Base-by-base conservation (phyloP, 2,113 vertebrate genomes). In the Antidorcas marsupialis region DNA sequence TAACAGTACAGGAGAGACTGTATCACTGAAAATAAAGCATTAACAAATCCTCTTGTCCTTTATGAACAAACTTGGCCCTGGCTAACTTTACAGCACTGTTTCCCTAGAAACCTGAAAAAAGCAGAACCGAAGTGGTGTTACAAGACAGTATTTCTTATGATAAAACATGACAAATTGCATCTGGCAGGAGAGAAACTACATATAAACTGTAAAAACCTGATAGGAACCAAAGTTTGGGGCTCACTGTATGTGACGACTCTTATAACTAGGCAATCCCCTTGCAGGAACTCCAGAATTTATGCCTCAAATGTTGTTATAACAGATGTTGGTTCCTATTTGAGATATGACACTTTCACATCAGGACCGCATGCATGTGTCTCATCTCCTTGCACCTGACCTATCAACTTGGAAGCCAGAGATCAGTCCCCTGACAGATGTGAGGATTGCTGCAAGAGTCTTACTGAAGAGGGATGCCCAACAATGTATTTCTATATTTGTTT, bases 41-140 rank as follows among this genome's bases (percentile, higher is more conserved):
- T 64, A 88, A 78, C 60, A 87, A 89, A 89, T 84, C 10, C 17
- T 13, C 88, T 89, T 95, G 55, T 96, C 52, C 39, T 96, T 95
- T 55, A 52, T 79, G 33, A 93, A 71, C 53, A 91, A 88, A 93
- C 12, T 11, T 53, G 7, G 89, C 55, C 79, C 92, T 94, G 83
- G 45, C 60, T 64, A 74, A 91, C 14, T 94, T 93, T 50, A 84
- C 30, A 78, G 45, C 17, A 23, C 17, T 85, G n/a, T 95, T 91
- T 91, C 94, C 85, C 64, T 82, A 82, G 89, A 95, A 96, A 95
- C 30, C 50, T 88, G 5, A 82, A 87, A 95, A 95, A n/a, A 45
- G 7, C 60, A 91, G 85, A 88, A 81, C 33, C 1, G 7, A 45
- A 94, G 36, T 27, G 43, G 14, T 82, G 55, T 14, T 87, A 43